phyloP scores from a whole-genome alignment of 2,888 invertebrate species.

The Protophormia terraenovae region DNA sequence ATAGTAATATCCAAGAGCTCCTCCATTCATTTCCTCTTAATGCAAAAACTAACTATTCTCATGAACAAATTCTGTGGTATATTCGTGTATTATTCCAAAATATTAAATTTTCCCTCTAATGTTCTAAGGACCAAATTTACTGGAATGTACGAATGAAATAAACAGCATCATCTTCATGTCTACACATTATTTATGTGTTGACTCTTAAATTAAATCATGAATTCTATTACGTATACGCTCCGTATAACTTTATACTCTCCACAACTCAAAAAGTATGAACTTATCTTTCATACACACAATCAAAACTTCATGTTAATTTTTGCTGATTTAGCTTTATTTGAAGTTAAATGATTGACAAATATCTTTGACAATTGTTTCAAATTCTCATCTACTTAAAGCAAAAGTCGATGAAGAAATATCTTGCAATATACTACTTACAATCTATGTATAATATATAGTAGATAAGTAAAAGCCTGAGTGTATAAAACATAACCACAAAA shows the following conservation, averaged over 20 bases:
- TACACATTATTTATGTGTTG: neutral
- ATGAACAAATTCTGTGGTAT: too few relatives aligned
- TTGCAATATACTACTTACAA: neutral
- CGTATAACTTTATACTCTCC: neutral
- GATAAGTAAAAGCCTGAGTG: neutral
- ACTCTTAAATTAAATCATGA: neutral
- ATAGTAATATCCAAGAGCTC: too few relatives aligned
- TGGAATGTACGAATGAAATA: too few relatives aligned
- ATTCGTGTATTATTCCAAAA: too few relatives aligned
- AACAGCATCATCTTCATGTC: neutral
- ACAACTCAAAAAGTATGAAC: neutral
- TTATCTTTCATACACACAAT: neutral
- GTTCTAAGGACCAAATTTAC: too few relatives aligned
- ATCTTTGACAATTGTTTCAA: slow-evolving; percentile 27
- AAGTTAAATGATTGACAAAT: slow-evolving; percentile 50
- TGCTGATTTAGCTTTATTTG: slow-evolving; percentile 44
- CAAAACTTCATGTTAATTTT: slow-evolving; percentile 8
- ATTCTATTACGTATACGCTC: neutral
- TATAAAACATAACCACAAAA: slow-evolving; percentile 24
- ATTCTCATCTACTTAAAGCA: neutral
- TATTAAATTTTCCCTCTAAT: too few relatives aligned
- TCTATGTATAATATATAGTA: neutral
- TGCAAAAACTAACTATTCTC: too few relatives aligned
- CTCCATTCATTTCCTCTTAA: too few relatives aligned
- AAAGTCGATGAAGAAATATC: neutral